A percentile compares a stretch with the other conserved stretches of the same genome.
Conservation (phyloP, 2,113 vertebrate species). For the Casuarius casuarius region DNA sequence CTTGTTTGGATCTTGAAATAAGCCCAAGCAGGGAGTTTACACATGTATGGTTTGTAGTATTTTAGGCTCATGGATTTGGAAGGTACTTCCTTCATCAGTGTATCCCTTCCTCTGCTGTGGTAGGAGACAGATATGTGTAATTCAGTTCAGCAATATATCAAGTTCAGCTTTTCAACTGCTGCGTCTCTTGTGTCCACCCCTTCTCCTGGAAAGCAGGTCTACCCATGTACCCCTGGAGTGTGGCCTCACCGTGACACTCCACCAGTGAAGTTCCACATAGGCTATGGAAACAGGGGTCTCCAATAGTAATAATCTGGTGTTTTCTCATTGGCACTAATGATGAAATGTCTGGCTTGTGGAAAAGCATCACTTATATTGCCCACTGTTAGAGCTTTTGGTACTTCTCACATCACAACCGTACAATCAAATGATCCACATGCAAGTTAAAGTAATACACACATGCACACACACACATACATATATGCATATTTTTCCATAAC, state of each 20-base stretch:
- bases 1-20: constrained; percentile 14
- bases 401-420: background rate
- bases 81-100: background rate
- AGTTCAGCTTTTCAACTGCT: background rate
- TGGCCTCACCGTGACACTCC: background rate
- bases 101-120: background rate
- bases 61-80: background rate
- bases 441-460: background rate
- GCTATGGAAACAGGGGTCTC: background rate
- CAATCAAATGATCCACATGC: background rate
- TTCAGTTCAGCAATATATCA: background rate
- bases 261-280: background rate
- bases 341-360: background rate
- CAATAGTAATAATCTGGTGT: background rate
- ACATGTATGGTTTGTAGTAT: background rate
- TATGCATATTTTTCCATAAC: background rate
- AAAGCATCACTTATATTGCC: background rate
- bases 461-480: too few species aligned
- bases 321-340: background rate
- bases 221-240: background rate
- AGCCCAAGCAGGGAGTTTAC: background rate
- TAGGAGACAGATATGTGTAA: background rate
- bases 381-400: background rate
- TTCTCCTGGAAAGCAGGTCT: background rate
- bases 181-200: background rate